phyloP scores from a whole-genome alignment of 2,113 vertebrate species.

The Lanius ludovicianus region DNA sequence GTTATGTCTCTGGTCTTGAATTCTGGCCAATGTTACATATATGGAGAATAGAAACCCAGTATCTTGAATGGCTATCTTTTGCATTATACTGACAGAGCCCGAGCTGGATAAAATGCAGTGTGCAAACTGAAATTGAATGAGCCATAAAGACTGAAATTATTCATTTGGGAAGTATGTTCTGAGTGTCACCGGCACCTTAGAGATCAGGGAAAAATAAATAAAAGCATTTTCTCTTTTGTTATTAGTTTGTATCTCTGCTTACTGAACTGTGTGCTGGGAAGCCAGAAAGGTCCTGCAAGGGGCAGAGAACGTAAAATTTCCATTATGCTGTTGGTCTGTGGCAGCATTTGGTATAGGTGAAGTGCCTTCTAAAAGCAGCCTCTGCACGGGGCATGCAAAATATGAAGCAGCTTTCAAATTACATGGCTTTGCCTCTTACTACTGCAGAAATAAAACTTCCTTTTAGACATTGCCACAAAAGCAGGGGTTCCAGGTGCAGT shows the following conservation, averaged over 20 bases:
- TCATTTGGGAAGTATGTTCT: conserved; percentile 20
- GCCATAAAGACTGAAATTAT: conserved; percentile 38
- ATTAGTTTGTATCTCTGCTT: conserved; percentile 46
- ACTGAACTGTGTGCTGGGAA: conserved; percentile 17
- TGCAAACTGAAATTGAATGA: conserved; percentile 34
- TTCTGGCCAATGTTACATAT: conserved; percentile 5
- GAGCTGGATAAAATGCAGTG: background rate
- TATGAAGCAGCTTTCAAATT: conserved; percentile 44
- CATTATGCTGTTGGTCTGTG: conserved; percentile 15
- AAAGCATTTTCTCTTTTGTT: conserved; percentile 40
- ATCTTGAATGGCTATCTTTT: background rate
- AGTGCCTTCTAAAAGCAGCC: conserved; percentile 39
- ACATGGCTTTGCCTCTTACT: conserved; percentile 36
- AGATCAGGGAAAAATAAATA: conserved; percentile 52
- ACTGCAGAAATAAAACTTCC: conserved; percentile 58
- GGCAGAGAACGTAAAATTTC: conserved; percentile 25
- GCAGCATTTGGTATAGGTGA: conserved; percentile 39
- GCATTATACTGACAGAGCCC: background rate
- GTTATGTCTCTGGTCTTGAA: conserved; percentile 37
- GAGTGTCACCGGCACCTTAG: background rate
- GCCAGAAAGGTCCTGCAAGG: background rate
- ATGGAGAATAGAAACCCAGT: background rate
- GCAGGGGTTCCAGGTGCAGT: conserved; percentile 16
- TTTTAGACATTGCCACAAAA: conserved; percentile 25
- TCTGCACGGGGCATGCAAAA: background rate